Conservation (phyloP, 2,797 vertebrate genomes). For the Enteromius anoplus region DNA sequence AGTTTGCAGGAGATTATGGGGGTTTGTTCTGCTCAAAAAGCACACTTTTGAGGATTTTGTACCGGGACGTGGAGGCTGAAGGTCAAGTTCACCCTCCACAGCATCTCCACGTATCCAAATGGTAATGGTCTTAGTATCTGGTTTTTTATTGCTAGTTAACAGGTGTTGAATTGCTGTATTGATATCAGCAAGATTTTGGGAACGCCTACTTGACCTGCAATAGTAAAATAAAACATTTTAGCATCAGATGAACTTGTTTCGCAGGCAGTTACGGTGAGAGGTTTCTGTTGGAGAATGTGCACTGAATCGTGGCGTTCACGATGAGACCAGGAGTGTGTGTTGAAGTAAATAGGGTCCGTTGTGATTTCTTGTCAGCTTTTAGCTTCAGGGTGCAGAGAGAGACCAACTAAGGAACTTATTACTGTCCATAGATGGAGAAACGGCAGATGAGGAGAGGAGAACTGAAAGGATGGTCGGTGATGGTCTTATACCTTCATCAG, state of each 20-base stretch:
- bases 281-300: background rate
- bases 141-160: background rate
- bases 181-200: background rate
- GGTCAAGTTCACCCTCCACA: constrained; percentile 15
- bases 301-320: background rate
- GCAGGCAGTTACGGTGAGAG: background rate
- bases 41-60: constrained; percentile 13
- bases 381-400: constrained; percentile 25
- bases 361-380: constrained; percentile 31
- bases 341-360: constrained; percentile 26
- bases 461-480: constrained; percentile 66
- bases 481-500: constrained; percentile 71
- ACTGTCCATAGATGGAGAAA: constrained; percentile 65
- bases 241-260: background rate
- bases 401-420: constrained; percentile 45
- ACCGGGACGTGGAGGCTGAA: constrained; percentile 7
- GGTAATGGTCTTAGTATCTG: constrained; percentile 4
- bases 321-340: constrained; percentile 1
- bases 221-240: background rate
- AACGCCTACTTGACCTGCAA: background rate
- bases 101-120: background rate
- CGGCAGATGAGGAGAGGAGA: constrained; percentile 65
- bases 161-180: background rate
- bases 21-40: background rate
- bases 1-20: constrained; percentile 19